A percentile compares a stretch with the other conserved stretches of the same genome.
phyloP scores from a whole-genome alignment of 2,888 invertebrate genomes.

The Monopis laevigella region DNA sequence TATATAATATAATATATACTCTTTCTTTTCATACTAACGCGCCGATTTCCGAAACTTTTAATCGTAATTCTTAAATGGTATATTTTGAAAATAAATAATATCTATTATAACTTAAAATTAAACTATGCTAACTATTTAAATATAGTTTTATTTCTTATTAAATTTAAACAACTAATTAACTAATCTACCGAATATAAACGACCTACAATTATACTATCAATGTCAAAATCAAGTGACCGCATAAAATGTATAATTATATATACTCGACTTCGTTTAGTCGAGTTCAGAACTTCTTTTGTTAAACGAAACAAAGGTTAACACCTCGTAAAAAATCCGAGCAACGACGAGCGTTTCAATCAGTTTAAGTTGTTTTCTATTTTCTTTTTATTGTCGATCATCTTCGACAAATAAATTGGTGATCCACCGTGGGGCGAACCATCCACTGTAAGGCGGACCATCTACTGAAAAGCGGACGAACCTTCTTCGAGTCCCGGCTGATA shows the following conservation, averaged over 20 bases:
- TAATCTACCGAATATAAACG: too few species aligned
- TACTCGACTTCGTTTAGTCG: background rate
- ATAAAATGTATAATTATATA: slow-evolving; percentile 3
- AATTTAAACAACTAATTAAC: too few species aligned
- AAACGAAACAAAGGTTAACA: slow-evolving; percentile 7
- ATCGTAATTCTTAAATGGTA: too few species aligned
- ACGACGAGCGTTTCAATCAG: slow-evolving; percentile 7
- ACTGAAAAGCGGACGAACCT: slow-evolving; percentile 2
- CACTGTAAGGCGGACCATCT: slow-evolving; percentile 4
- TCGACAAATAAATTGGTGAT: slow-evolving; percentile 11
- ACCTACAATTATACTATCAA: slow-evolving; percentile 6
- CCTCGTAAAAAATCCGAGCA: background rate
- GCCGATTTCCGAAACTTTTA: too few species aligned
- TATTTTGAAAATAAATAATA: too few species aligned
- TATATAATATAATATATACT: too few species aligned
- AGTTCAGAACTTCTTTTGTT: slow-evolving; percentile 1
- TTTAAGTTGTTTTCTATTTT: slow-evolving; percentile 10
- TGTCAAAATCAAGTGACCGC: slow-evolving; percentile 1
- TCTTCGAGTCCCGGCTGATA: slow-evolving; percentile 3
- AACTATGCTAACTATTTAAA: too few species aligned
- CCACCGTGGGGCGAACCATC: slow-evolving; percentile 1
- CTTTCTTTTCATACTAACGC: too few species aligned
- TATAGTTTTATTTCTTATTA: too few species aligned
- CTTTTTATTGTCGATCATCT: slow-evolving; percentile 13
- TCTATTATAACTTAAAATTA: too few species aligned